phyloP scores from a whole-genome alignment of 2,888 invertebrate genomes.

The Melinopterus prodromus region DNA sequence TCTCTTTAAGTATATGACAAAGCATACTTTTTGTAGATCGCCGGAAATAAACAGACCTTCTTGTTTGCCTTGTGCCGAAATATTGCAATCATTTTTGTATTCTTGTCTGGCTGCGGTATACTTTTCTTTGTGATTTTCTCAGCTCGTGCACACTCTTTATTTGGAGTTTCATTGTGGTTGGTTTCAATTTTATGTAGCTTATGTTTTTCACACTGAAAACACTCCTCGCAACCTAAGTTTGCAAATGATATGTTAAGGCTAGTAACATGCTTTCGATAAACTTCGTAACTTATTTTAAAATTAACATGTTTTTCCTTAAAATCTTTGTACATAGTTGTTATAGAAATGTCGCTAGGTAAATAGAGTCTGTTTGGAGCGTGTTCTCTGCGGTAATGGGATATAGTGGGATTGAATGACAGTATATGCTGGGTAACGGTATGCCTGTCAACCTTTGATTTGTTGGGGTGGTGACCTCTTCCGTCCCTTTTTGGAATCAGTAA shows the following conservation, averaged over 20 bases:
- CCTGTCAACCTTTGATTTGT: conserved; percentile 21
- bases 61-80: background rate
- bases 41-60: conserved; percentile 24
- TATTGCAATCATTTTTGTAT: conserved; percentile 15
- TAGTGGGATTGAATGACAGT: no score
- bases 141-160: conserved; percentile 16
- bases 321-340: no score
- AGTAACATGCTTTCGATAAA: conserved; percentile 16
- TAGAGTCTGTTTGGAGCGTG: no score
- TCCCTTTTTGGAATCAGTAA: conserved; percentile 8
- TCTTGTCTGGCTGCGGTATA: conserved; percentile 17
- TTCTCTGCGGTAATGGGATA: no score
- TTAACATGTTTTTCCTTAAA: no score
- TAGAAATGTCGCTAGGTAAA: no score
- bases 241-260: conserved; percentile 26
- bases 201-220: conserved; percentile 18
- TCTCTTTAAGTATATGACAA: background rate
- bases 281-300: conserved; percentile 9
- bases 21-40: conserved; percentile 31
- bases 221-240: conserved; percentile 8
- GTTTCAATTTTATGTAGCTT: conserved; percentile 22
- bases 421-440: conserved; percentile 13
- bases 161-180: conserved; percentile 8
- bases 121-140: conserved; percentile 21
- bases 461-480: conserved; percentile 17